Percentiles rank a stretch among this genome's conserved stretches.
phyloP scores from a whole-genome alignment of 2,113 vertebrate species.

The Vireo altiloquus region DNA sequence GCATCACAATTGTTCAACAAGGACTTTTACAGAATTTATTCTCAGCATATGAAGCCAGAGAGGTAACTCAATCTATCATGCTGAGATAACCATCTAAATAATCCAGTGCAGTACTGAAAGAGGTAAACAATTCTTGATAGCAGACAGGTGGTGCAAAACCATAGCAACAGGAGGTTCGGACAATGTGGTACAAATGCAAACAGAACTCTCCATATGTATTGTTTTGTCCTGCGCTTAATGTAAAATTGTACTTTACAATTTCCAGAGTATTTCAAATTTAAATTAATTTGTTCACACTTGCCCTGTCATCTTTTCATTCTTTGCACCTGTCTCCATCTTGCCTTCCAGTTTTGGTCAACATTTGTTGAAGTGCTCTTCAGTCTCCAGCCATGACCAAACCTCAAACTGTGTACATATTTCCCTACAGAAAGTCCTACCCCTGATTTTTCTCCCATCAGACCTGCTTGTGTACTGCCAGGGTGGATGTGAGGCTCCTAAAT shows the following conservation, averaged over 20 bases:
- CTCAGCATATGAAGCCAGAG: not conserved
- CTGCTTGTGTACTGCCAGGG: not conserved
- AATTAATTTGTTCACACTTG: not conserved
- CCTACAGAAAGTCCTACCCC: not conserved
- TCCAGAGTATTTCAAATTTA: not conserved
- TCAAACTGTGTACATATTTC: not conserved
- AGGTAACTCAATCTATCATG: constrained; percentile 48
- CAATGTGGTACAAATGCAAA: constrained; percentile 31
- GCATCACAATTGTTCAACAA: not conserved
- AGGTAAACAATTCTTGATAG: constrained; percentile 57
- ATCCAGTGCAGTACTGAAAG: not conserved
- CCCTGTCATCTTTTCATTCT: not conserved
- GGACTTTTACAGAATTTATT: constrained; percentile 5
- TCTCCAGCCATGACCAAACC: not conserved
- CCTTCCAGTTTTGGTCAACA: not conserved
- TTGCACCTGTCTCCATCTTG: not conserved
- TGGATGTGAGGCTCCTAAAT: not conserved
- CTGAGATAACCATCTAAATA: constrained; percentile 55
- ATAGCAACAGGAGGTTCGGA: constrained; percentile 59
- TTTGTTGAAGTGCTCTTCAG: not conserved
- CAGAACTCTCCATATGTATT: constrained; percentile 44
- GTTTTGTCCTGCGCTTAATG: constrained; percentile 25
- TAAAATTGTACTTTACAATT: not conserved
- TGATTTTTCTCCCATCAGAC: not conserved
- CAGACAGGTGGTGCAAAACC: constrained; percentile 59